Evolutionary conservation across 53 echinoderm and acorn worm genomes (phyloP), one percentile per base, ranked within the genome.

Genomic region (Arbacia lixula): DNA sequence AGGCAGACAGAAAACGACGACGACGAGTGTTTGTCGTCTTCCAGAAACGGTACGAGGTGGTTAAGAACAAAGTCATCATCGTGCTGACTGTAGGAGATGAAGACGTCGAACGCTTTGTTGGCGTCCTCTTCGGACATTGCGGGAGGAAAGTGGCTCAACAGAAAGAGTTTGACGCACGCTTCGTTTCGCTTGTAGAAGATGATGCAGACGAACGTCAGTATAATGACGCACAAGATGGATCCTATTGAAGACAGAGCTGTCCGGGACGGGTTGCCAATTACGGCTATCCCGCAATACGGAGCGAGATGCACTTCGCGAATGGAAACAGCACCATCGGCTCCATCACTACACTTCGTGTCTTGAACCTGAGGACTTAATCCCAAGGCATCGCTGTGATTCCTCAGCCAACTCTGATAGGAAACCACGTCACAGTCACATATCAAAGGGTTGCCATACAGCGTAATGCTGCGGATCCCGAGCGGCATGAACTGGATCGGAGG

Each of bases 21-120:
- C 2, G 78, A 26, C 2, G 51, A 33, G 4, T 54, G 11, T 10
- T 65, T 43, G 5, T 65, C 36, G 12, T 49, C 33, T 21, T 83
- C 83, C 33, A 83, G 31, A 50, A 63, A 66, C 5, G 66, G 83
- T 19, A 49, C 65, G 20, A 83, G 11, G 32, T 83, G 33, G 19
- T 36, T 29, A 10, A 66, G 46, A 14, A 83, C 83, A 17, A 65
- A 83, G 20, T 63, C 66, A 2, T 83, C 83, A 36, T 83, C 83
- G 11, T 10, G 83, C 31, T 83, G 64, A 9, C 66, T 66, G 66
- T 83, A 83, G 0, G 83, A 83, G 9, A 83, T 83, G 22, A 83
- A 83, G n/a, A 51, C 51, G 46, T 83, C 83, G 36, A 53, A 83
- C 5, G n/a, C 64, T 24, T 83, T 83, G 19, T 55, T 24, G 1